Base-by-base conservation (phyloP, 1,140 invertebrate species). In the Zaprionus nigranus region DNA sequence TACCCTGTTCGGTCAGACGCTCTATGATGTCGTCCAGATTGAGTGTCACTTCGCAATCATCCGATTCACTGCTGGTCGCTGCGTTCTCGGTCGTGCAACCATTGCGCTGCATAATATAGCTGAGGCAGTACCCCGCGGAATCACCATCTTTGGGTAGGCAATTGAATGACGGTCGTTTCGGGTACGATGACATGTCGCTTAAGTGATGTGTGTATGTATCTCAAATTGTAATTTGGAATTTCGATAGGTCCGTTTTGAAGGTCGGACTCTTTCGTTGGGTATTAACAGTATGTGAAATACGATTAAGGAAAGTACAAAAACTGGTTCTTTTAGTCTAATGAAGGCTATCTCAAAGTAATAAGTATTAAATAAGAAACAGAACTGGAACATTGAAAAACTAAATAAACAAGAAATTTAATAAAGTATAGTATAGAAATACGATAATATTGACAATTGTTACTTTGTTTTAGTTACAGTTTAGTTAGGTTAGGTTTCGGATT, bases 1-100 rank as follows among this genome's bases (percentile, higher is more conserved):
- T 58, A 2, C 17, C 22, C 38, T 26, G 7, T 3, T 46, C n/a
- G 2, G 51, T 78, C 0, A 87, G 72, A 2, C 71, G 78, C 0
- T 7, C 60, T 7, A 86, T 87, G 5, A 87, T 68, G 0, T 77
- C 54, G 40, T 86, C 77, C 56, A 86, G 34, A 28, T 63, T 63
- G 2, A 36, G 1, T 5, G 24, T 34, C 7, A 22, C n/a, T 5
- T 69, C 58, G 15, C 34, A 49, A 1, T 40, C 22, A 3, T 40
- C 22, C 5, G 36, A 13, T 7, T 65, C 63, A 26, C 20, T 34
- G 56, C 49, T 49, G 12, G 12, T 24, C 5, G 17, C 1, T 2
- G 17, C 12, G 5, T 22, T 15, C 0, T 34, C 17, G 4, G 24
- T 12, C 3, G 24, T 38, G 4, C 15, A 38, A 0, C 51, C 54